Evolutionary conservation across 2,888 invertebrate genomes (phyloP).

Genomic region (Plagodis pulveraria): DNA sequence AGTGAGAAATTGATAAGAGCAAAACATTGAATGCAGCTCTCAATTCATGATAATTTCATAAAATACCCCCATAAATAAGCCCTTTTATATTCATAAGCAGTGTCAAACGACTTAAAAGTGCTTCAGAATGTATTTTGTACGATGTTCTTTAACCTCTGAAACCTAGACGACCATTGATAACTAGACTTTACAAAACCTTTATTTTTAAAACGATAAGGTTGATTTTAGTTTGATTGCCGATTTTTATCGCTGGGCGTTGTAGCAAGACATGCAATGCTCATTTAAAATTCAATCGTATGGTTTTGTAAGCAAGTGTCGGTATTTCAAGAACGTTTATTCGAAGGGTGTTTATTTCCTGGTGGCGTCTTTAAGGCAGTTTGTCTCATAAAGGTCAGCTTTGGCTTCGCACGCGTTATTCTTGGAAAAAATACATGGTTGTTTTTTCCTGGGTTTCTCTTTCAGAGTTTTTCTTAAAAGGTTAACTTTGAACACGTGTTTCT

Average conservation of each 20-base stretch:
- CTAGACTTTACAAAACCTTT: neutral
- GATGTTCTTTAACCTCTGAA: neutral
- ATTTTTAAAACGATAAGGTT: neutral
- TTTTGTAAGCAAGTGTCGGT: slow-evolving; percentile 28
- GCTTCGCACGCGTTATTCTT: no score
- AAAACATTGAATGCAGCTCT: no score
- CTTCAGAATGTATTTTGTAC: neutral
- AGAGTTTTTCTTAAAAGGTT: no score
- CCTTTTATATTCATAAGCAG: no score
- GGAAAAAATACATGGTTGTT: no score
- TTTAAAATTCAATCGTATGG: slow-evolving; percentile 39
- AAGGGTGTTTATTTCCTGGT: slow-evolving; percentile 11
- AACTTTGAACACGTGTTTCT: no score
- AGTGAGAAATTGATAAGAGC: no score
- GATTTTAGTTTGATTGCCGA: neutral
- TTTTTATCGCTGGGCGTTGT: slow-evolving; percentile 4
- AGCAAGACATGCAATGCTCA: slow-evolving; percentile 26
- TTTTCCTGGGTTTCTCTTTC: no score
- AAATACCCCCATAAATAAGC: no score
- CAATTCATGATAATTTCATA: no score
- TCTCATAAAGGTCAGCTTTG: no score
- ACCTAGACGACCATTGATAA: neutral
- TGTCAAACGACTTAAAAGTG: neutral
- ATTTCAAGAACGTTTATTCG: slow-evolving; percentile 25
- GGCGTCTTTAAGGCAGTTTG: no score